Base-by-base conservation (phyloP, 2,113 vertebrate species). In the Bubo scandiacus region DNA sequence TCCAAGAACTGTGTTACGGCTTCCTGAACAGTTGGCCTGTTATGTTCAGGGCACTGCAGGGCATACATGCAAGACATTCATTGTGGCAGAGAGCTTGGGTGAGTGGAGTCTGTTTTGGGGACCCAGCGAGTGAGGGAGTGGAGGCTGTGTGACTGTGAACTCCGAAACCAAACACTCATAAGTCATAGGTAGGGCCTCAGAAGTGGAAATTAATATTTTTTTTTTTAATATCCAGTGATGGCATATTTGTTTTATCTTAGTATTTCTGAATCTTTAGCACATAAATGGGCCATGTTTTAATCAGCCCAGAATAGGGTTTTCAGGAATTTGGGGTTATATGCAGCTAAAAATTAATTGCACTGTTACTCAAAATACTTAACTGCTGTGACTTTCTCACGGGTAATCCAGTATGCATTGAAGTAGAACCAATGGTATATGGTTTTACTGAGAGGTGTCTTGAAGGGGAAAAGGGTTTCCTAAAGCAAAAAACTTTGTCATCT, bases 21-120 rank as follows among this genome's bases (percentile, higher is more conserved):
- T 93, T 51, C 79, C 19, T 0, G 0, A 65, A 30, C 49, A n/a
- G 36, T 77, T 72, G 75, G 40, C 27, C 12, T 68, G 13, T 58
- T 81, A 19, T 5, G 3, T 55, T 94, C 29, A 42, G 54, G 83
- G 51, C 84, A 26, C 30, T 54, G 43, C 63, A 63, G 55, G 63
- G 18, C 20, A 18, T 52, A 21, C 0, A 0, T 20, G 51, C 1
- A 2, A 17, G 38, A 4, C 1, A 1, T 19, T 61, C 61, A 11
- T 47, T 65, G 57, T 77, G 85, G 42, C 70, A 81, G 65, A 45
- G 47, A 34, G 47, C 66, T 88, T 66, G 80, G 65, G 19, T 9
- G 29, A 47, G 9, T 11, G 54, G 30, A 18, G 12, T 88, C 62
- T 86, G 7, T 52, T 86, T 4, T 65, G 59, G 45, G 21, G 15